Evolutionary conservation across 2,113 vertebrate species (phyloP), one percentile per base, ranked within the genome.

Genomic region (Sclerurus mexicanus): DNA sequence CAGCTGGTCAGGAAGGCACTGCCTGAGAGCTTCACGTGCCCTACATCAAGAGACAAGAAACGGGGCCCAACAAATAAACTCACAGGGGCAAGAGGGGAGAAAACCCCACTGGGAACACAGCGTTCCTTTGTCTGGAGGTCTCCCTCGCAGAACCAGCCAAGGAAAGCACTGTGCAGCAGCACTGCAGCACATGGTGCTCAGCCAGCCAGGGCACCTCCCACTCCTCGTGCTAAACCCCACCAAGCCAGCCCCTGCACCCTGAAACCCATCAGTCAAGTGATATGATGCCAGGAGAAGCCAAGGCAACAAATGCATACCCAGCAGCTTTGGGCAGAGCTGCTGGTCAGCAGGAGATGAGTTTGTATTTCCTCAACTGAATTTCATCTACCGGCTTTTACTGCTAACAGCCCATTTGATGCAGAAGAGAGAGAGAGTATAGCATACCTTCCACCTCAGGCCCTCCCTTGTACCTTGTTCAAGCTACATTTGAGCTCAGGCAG

Each of bases 1-100:
- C 97, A 99, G 98, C 97, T 99, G 99, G 97, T 99, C 99, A 31
- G 99, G 99, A 87, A 99, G 98, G 97, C 99, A 99, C 98, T 99
- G 99, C 76, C 99, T 99, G 93, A 99, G 98, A 82, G 99, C 99
- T 98, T 99, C 99, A 97, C 99, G 98, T 85, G 99, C 99, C 98
- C 99, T 99, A 98, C 91, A 97, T 97, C 95, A 98, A 94, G 96
- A 97, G 95, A 97, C 88, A 96, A 95, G 92, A 96, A 97, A 97
- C 83, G 17, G 90, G 96, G 97, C 97, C 97, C 98, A 98, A 98
- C 97, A 98, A 96, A 98, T 98, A 98, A 98, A 98, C 93, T 96
- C 96, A 97, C 93, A 97, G 91, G 91, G 95, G 94, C 83, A 96
- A 94, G 83, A 85, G 91, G 96, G 94, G 96, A 97, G 69, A 76